These are phyloP conservation scores for Lithosia quadra DNA, from an alignment of 2,888 invertebrate genomes.

Conservation along the genomic window DNA sequence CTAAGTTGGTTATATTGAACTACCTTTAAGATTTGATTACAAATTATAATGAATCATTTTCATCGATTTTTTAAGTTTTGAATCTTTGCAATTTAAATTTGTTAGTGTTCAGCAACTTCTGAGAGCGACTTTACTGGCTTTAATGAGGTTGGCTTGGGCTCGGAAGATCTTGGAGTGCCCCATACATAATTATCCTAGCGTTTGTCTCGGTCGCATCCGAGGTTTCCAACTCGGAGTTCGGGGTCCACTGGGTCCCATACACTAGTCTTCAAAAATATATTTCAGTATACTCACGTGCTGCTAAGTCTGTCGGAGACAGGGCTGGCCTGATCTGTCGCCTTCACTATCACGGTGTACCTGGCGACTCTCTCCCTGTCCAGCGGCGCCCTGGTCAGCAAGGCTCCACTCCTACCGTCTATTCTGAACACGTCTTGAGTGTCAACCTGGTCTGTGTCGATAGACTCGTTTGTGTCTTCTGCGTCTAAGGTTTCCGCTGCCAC, in stretches of 20 bases:
- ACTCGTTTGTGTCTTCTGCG: slow-evolving; percentile 70
- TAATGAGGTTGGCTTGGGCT: too few relatives aligned
- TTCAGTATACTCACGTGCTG: slow-evolving; percentile 85
- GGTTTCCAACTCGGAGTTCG: too few relatives aligned
- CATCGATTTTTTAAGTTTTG: too few relatives aligned
- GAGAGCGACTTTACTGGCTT: too few relatives aligned
- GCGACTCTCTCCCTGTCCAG: slow-evolving; percentile 96
- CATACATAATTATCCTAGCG: too few relatives aligned
- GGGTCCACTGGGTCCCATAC: not conserved
- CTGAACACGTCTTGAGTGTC: slow-evolving; percentile 93
- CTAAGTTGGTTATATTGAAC: too few relatives aligned
- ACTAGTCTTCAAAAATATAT: not conserved
- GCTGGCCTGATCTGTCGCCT: slow-evolving; percentile 94
- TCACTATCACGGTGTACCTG: slow-evolving; percentile 93
- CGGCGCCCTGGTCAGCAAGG: slow-evolving; percentile 92
- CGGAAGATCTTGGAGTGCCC: too few relatives aligned
- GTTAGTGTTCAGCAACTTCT: too few relatives aligned
- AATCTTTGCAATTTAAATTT: too few relatives aligned
- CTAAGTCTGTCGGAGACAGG: slow-evolving; percentile 93
- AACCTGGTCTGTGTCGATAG: slow-evolving; percentile 63
- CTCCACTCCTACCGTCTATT: slow-evolving; percentile 94
- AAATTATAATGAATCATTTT: too few relatives aligned
- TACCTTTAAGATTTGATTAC: too few relatives aligned
- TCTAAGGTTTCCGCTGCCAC: slow-evolving; percentile 86
- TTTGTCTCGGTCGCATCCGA: too few relatives aligned